Conservation (phyloP, 2,113 vertebrate genomes). For the Poeciliopsis turrubarensis region DNA sequence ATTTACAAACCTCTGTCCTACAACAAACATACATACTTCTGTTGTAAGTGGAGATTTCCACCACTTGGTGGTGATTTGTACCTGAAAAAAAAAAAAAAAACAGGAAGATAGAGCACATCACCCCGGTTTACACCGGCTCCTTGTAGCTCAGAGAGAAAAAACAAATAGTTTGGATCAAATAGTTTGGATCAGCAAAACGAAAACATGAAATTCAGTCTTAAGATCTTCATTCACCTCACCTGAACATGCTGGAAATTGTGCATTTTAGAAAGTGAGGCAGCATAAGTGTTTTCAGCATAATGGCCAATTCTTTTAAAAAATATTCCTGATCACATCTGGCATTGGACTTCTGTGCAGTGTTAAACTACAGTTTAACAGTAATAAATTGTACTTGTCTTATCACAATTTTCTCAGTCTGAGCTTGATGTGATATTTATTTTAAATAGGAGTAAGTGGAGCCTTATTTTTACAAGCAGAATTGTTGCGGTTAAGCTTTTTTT, state of each 20-base stretch:
- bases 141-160: too few relatives aligned
- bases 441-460: too few relatives aligned
- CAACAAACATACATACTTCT: conserved; percentile 15
- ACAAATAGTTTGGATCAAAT: neutral
- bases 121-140: too few relatives aligned
- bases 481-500: too few relatives aligned
- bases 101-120: too few relatives aligned
- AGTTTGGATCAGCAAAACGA: neutral
- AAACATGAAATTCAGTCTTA: neutral
- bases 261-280: neutral
- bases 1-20: conserved; percentile 29
- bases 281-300: too few relatives aligned
- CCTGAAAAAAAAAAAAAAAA: neutral
- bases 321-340: neutral
- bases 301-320: too few relatives aligned
- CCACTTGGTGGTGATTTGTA: neutral
- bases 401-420: too few relatives aligned
- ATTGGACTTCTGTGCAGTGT: neutral
- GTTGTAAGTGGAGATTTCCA: conserved; percentile 34
- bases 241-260: conserved; percentile 24
- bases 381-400: too few relatives aligned
- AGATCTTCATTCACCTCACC: neutral
- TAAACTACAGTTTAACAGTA: too few relatives aligned
- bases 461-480: too few relatives aligned
- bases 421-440: too few relatives aligned